Evolutionary conservation across 2,797 vertebrate species (phyloP).

Genomic region (Decapterus maruadsi): DNA sequence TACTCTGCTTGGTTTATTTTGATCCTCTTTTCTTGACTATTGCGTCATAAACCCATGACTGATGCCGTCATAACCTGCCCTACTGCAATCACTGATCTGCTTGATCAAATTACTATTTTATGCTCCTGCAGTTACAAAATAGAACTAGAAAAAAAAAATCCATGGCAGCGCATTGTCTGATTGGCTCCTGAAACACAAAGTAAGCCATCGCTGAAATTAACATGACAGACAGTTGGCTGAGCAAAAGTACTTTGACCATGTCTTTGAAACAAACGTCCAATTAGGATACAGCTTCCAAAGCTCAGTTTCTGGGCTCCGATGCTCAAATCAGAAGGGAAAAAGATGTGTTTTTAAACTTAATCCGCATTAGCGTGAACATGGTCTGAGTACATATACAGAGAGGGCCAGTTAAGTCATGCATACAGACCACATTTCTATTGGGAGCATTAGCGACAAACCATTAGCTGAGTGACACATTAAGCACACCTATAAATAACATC

Average conservation of each 20-base stretch:
- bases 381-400: conserved; percentile 9
- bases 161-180: background rate
- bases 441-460: conserved; percentile 40
- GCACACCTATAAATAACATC: conserved; percentile 51
- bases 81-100: background rate
- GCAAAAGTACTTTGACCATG: background rate
- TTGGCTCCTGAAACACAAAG: background rate
- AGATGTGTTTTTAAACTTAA: conserved; percentile 23
- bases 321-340: conserved; percentile 3
- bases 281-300: conserved; percentile 11
- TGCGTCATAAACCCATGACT: background rate
- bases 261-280: conserved; percentile 16
- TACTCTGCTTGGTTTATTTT: background rate
- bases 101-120: background rate
- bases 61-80: background rate
- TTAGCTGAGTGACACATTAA: conserved; percentile 54
- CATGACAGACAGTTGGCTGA: background rate
- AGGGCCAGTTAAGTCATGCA: conserved; percentile 31
- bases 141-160: background rate
- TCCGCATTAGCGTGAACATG: conserved; percentile 1
- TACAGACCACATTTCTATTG: conserved; percentile 35
- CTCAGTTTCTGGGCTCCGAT: conserved; percentile 4
- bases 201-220: background rate
- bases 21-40: background rate
- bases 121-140: background rate